Evolutionary conservation across 2,113 vertebrate species (phyloP).

Genomic region (Piliocolobus tephrosceles): DNA sequence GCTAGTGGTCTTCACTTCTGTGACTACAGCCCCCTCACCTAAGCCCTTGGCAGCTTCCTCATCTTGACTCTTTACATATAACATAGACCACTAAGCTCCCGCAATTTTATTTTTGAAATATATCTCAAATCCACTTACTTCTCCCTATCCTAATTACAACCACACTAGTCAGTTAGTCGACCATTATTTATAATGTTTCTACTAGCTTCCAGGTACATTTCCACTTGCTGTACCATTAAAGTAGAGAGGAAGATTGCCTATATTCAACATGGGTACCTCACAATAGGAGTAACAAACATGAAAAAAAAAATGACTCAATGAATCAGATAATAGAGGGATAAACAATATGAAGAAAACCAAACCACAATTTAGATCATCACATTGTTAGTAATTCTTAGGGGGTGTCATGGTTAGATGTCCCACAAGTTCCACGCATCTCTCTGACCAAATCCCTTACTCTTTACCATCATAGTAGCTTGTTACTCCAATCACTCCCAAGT

Average conservation of each 20-base stretch:
- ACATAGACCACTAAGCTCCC: background rate
- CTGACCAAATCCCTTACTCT: background rate
- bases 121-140: background rate
- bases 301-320: background rate
- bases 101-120: background rate
- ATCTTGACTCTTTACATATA: background rate
- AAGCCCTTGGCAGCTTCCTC: background rate
- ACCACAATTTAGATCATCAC: background rate
- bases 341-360: background rate
- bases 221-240: background rate
- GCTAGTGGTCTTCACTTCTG: background rate
- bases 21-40: background rate
- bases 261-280: background rate
- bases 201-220: background rate
- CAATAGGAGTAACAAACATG: background rate
- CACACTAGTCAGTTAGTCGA: background rate
- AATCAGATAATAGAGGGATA: background rate
- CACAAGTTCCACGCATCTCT: background rate
- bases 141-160: background rate
- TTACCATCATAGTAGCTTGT: background rate
- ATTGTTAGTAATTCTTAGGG: background rate
- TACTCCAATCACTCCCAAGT: background rate
- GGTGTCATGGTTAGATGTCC: background rate
- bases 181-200: background rate
- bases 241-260: background rate